Evolutionary conservation across 2,113 vertebrate species (phyloP).

Genomic region (Otis tarda): DNA sequence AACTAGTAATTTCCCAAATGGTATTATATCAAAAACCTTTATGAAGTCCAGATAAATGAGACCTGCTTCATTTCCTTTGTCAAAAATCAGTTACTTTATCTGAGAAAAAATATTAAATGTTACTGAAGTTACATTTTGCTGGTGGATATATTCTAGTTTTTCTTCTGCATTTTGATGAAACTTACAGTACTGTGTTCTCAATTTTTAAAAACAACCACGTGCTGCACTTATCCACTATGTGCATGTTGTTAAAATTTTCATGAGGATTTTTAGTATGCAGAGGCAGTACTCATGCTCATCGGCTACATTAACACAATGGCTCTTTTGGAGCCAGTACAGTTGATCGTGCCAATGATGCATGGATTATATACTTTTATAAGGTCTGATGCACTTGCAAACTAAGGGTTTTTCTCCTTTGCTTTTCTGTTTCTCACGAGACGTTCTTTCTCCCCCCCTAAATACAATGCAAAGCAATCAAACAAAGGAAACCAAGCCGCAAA

Average conservation of each 20-base stretch:
- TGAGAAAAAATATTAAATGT: background rate
- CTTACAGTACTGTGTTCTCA: background rate
- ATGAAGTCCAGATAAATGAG: slow-evolving; percentile 44
- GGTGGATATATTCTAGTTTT: slow-evolving; percentile 26
- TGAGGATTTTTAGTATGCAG: slow-evolving; percentile 70
- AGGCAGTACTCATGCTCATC: slow-evolving; percentile 41
- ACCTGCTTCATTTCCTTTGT: slow-evolving; percentile 34
- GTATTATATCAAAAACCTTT: slow-evolving; percentile 46
- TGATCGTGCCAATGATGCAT: slow-evolving; percentile 71
- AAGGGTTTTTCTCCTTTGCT: slow-evolving; percentile 47
- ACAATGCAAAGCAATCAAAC: slow-evolving; percentile 54
- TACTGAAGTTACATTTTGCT: slow-evolving; percentile 37
- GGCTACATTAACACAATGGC: slow-evolving; percentile 73
- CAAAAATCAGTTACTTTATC: slow-evolving; percentile 16
- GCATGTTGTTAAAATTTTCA: slow-evolving; percentile 66
- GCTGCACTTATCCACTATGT: slow-evolving; percentile 20
- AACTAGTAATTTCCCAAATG: slow-evolving; percentile 52
- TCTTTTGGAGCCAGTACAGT: slow-evolving; percentile 69
- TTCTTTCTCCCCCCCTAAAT: background rate
- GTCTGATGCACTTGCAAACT: slow-evolving; percentile 73
- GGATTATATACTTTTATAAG: slow-evolving; percentile 73
- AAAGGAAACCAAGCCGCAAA: slow-evolving; percentile 8
- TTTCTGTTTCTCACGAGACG: slow-evolving; percentile 68
- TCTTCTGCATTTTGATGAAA: slow-evolving; percentile 29
- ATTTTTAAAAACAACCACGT: slow-evolving; percentile 11